Evolutionary conservation across 2,113 vertebrate species (phyloP).

Genomic region (Acanthochromis polyacanthus): DNA sequence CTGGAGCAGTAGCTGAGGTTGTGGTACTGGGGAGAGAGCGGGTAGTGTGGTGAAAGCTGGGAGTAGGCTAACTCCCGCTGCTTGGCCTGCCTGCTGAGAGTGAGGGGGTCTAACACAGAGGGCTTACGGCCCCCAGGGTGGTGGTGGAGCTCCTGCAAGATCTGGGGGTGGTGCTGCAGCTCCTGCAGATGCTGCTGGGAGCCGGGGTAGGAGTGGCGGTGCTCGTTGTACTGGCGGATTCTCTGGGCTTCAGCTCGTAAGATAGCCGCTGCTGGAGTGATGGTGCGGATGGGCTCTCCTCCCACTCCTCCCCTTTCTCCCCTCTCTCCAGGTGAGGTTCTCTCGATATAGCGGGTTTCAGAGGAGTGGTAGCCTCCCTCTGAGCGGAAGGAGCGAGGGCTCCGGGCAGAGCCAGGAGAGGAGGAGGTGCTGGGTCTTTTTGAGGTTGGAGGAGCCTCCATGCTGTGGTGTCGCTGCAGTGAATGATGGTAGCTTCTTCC

Average conservation of each 20-base stretch:
- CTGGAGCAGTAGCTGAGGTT: constrained; percentile 96
- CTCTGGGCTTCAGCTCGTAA: constrained; percentile 94
- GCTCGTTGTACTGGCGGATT: constrained; percentile 93
- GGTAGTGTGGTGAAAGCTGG: constrained; percentile 94
- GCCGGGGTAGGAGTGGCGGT: constrained; percentile 96
- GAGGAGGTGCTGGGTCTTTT: constrained; percentile 91
- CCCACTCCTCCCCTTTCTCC: constrained; percentile 49
- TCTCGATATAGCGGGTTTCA: constrained; percentile 94
- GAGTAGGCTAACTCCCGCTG: constrained; percentile 94
- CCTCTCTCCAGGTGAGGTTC: constrained; percentile 86
- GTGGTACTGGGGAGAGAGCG: constrained; percentile 94
- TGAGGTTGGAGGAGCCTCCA: constrained; percentile 89
- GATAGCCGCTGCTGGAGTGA: constrained; percentile 91
- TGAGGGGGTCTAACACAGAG: constrained; percentile 94
- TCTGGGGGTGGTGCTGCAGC: constrained; percentile 80
- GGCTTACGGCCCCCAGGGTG: constrained; percentile 87
- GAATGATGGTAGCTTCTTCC: constrained; percentile 88
- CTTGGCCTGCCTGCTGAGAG: constrained; percentile 86
- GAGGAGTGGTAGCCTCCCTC: constrained; percentile 89
- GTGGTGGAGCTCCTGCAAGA: constrained; percentile 80
- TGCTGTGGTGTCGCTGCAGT: constrained; percentile 93
- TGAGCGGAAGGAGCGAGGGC: constrained; percentile 92
- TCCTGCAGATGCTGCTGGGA: constrained; percentile 86
- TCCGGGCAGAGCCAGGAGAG: constrained; percentile 91
- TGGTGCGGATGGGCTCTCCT: constrained; percentile 89